These are phyloP conservation scores for Nudaria mundana DNA, from an alignment of 2,888 invertebrate species.

Conservation along the genomic window DNA sequence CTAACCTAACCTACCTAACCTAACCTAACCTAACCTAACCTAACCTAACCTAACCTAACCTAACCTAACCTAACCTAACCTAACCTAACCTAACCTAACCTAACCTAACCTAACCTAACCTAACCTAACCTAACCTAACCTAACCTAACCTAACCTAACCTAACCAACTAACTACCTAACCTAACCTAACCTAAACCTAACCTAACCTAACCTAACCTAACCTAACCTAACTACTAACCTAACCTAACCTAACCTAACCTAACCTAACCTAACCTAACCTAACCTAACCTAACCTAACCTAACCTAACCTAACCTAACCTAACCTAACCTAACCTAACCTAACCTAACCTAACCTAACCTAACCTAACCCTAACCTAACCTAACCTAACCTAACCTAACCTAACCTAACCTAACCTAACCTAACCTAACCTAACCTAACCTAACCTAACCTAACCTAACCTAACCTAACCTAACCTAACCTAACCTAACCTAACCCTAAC, in stretches of 20 bases:
- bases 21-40: slow-evolving; percentile 6
- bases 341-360: slow-evolving; percentile 15
- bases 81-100: slow-evolving; percentile 21
- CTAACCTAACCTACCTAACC: slow-evolving; percentile 16
- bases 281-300: slow-evolving; percentile 18
- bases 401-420: slow-evolving; percentile 17
- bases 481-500: slow-evolving; percentile 13
- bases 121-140: slow-evolving; percentile 31
- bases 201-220: slow-evolving; percentile 25
- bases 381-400: slow-evolving; percentile 21
- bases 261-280: slow-evolving; percentile 16
- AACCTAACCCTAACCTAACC: slow-evolving; percentile 18
- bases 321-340: slow-evolving; percentile 17
- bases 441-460: slow-evolving; percentile 23
- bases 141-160: slow-evolving; percentile 24
- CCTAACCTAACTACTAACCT: slow-evolving; percentile 9
- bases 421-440: slow-evolving; percentile 17
- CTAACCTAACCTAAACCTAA: slow-evolving; percentile 27
- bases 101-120: slow-evolving; percentile 28
- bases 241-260: slow-evolving; percentile 15
- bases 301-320: slow-evolving; percentile 17
- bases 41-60: slow-evolving; percentile 10
- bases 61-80: slow-evolving; percentile 20
- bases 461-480: slow-evolving; percentile 24
- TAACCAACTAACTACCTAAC: slow-evolving; percentile 17